Evolutionary conservation across 2,113 vertebrate genomes (phyloP).

Genomic region (Setophaga kirtlandii): DNA sequence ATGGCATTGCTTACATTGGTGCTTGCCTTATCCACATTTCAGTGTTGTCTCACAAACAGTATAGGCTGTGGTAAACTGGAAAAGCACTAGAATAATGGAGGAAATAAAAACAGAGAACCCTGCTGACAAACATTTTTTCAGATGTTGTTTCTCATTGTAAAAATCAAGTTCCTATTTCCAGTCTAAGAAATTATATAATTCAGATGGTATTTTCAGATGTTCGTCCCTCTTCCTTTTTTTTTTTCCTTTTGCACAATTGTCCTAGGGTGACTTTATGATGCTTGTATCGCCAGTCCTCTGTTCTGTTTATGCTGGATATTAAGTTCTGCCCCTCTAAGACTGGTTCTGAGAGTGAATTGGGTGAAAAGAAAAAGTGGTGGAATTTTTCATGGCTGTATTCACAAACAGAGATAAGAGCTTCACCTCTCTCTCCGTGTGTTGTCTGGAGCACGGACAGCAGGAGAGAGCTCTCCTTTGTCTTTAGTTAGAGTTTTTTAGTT

Average conservation of each 20-base stretch:
- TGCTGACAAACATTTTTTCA: neutral
- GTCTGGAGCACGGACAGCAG: neutral
- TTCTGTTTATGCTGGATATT: no score
- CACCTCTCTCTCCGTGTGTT: neutral
- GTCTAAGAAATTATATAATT: neutral
- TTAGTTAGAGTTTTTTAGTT: neutral
- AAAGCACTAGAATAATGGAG: neutral
- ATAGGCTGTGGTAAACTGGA: neutral
- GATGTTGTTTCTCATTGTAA: neutral
- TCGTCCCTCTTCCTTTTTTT: neutral
- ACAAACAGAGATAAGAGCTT: neutral
- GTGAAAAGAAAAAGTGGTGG: neutral
- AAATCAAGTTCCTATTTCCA: neutral
- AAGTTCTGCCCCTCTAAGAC: neutral
- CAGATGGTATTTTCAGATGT: neutral
- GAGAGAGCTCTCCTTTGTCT: neutral
- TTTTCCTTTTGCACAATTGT: neutral
- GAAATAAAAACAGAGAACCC: neutral
- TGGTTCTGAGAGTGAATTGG: neutral
- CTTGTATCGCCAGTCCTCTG: rapidly evolving
- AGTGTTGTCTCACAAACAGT: neutral
- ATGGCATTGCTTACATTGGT: neutral
- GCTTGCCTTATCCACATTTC: neutral
- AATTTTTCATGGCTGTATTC: neutral
- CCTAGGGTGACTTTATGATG: neutral